A percentile compares a stretch with the other conserved stretches of the same genome.
Conservation (phyloP, 2,797 vertebrate genomes). For the Pangasius djambal region DNA sequence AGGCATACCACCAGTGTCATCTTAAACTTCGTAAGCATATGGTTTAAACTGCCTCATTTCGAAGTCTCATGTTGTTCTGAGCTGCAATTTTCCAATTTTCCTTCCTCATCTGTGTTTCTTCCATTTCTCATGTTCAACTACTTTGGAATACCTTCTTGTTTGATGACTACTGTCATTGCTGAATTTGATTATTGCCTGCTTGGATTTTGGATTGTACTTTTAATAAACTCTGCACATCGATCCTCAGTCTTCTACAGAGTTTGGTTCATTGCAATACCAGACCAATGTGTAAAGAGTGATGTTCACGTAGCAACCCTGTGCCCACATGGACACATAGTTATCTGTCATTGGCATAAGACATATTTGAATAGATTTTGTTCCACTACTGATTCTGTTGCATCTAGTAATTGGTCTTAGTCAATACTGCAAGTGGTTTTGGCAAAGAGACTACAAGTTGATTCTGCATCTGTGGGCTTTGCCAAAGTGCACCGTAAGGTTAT, state of each 20-base stretch:
- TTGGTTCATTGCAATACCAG: not conserved
- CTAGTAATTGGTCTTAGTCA: not conserved
- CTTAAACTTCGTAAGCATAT: not conserved
- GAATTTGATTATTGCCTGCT: not conserved
- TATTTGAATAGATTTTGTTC: not conserved
- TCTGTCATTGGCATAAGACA: not conserved
- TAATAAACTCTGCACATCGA: not conserved
- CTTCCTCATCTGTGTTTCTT: not conserved
- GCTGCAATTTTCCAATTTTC: not conserved
- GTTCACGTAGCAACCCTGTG: conserved; percentile 19
- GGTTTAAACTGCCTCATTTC: not conserved
- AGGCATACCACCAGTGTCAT: not conserved
- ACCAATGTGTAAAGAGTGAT: not conserved
- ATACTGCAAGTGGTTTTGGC: not conserved
- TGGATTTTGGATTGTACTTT: conserved; percentile 3
- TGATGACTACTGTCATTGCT: not conserved
- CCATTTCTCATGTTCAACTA: not conserved
- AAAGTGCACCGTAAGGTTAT: not conserved
- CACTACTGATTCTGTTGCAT: not conserved
- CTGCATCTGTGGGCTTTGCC: not conserved
- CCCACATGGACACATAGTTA: conserved; percentile 29
- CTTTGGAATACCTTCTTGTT: not conserved
- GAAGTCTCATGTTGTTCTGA: not conserved
- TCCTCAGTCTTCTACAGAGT: not conserved
- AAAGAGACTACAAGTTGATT: not conserved